phyloP scores from a whole-genome alignment of 2,797 vertebrate species.

The Peromyscus eremicus region DNA sequence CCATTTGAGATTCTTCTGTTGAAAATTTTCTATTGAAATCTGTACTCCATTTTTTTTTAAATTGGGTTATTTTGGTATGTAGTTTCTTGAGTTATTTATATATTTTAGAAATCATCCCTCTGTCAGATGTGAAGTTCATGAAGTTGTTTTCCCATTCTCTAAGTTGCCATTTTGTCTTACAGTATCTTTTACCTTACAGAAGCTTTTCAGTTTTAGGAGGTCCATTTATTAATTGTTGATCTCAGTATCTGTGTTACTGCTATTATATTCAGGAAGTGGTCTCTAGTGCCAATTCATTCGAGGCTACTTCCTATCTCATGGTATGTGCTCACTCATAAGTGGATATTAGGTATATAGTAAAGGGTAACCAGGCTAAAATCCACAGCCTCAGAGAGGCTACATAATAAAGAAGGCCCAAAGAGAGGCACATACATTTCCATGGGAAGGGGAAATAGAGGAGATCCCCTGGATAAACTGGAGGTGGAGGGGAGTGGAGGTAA shows the following conservation, averaged over 20 bases:
- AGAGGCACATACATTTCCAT: neutral
- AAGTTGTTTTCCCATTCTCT: neutral
- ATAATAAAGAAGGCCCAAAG: neutral
- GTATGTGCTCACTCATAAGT: no score
- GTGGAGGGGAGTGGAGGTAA: no score
- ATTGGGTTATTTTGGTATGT: neutral
- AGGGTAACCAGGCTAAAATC: no score
- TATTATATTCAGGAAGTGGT: no score
- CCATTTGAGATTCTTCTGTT: no score
- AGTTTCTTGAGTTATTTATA: neutral
- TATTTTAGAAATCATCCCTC: neutral
- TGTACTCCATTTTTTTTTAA: neutral
- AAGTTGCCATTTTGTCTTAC: neutral
- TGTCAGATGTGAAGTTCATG: neutral
- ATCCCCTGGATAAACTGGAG: no score
- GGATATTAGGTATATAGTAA: no score
- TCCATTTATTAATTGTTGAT: neutral
- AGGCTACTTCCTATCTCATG: no score
- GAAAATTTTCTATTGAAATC: neutral
- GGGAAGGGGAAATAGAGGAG: neutral
- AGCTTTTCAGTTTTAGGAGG: neutral
- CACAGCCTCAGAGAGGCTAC: neutral
- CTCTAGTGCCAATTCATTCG: no score
- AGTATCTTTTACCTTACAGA: neutral
- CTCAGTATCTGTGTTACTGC: neutral